A percentile compares a stretch with the other conserved stretches of the same genome.
phyloP scores from a whole-genome alignment of 2,797 vertebrate genomes.

The Tachyglossus aculeatus region DNA sequence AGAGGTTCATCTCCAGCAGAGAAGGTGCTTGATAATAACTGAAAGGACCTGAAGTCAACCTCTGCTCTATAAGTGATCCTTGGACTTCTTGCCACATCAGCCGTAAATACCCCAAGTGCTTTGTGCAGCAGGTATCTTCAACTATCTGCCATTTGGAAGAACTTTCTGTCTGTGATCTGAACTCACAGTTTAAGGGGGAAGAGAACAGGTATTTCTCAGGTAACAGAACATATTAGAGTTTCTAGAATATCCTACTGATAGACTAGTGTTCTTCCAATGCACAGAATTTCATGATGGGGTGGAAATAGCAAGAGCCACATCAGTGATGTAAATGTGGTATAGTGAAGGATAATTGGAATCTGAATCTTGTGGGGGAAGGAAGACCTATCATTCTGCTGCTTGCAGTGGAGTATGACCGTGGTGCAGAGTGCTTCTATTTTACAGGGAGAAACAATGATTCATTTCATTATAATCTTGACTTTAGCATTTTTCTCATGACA shows the following conservation, averaged over 20 bases:
- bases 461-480: slow-evolving; percentile 49
- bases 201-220: no score
- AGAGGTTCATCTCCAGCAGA: no score
- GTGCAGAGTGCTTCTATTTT: slow-evolving; percentile 35
- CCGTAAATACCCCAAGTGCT: no score
- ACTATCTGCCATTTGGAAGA: no score
- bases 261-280: slow-evolving; percentile 55
- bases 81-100: no score
- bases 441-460: slow-evolving; percentile 59
- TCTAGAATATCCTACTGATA: slow-evolving; percentile 56
- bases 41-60: no score
- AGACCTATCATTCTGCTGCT: slow-evolving; percentile 7
- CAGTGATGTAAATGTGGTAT: slow-evolving; percentile 39
- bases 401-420: background rate
- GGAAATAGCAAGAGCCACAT: slow-evolving; percentile 58
- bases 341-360: slow-evolving; percentile 44
- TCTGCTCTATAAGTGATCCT: no score
- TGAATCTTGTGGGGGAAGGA: slow-evolving; percentile 7
- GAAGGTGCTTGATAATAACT: no score
- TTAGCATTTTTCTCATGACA: slow-evolving; percentile 60
- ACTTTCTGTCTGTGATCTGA: no score
- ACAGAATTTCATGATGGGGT: slow-evolving; percentile 50
- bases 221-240: slow-evolving; percentile 46
- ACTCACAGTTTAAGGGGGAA: no score
- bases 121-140: no score